Evolutionary conservation across 2,797 vertebrate genomes (phyloP).

Genomic region (Peromyscus attwateri): DNA sequence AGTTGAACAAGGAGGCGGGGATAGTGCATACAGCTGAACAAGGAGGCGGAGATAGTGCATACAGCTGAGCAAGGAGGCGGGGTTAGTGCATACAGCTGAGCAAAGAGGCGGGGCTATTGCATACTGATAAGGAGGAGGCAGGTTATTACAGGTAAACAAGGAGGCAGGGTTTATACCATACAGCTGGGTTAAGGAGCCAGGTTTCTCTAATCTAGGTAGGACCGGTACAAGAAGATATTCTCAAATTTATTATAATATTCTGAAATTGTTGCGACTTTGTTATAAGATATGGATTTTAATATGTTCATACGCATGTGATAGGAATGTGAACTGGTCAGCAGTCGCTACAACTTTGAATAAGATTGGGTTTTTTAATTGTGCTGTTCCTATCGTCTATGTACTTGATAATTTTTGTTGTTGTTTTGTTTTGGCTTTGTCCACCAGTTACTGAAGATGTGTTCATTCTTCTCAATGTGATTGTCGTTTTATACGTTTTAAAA

Average conservation of each 20-base stretch:
- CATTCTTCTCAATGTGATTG: neutral
- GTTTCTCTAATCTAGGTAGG: neutral
- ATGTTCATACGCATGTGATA: neutral
- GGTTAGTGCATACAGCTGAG: too few species aligned
- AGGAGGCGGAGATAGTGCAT: too few species aligned
- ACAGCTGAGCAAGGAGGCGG: neutral
- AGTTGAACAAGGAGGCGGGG: neutral
- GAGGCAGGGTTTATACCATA: neutral
- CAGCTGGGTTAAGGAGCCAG: neutral
- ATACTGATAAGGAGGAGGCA: neutral
- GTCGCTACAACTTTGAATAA: neutral
- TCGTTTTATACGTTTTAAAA: neutral
- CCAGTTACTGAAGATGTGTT: neutral
- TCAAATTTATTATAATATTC: slow-evolving; percentile 51
- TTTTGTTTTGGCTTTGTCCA: slow-evolving; percentile 1
- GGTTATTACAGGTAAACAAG: neutral
- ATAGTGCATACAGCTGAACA: neutral
- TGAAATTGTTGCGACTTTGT: slow-evolving; percentile 27
- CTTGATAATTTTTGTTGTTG: neutral
- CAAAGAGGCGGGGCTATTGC: neutral
- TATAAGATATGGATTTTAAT: neutral
- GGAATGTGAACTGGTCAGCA: neutral
- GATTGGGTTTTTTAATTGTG: neutral
- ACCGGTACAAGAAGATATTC: neutral
- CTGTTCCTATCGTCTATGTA: neutral